phyloP scores from a whole-genome alignment of 1,140 invertebrate species.

The Antheraea mylitta region DNA sequence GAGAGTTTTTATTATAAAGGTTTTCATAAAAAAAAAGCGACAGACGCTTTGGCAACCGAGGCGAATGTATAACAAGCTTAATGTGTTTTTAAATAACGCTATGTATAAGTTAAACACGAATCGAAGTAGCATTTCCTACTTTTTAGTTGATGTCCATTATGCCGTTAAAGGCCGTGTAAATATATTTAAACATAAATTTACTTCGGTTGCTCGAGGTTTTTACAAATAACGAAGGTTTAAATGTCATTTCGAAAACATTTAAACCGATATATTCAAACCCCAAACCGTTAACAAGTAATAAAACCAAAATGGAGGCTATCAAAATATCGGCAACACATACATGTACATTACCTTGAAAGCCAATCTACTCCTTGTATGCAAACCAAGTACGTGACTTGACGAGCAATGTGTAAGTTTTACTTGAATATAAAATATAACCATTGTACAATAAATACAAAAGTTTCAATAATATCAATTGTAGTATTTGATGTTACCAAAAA shows the following conservation, averaged over 20 bases:
- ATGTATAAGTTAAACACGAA: not conserved
- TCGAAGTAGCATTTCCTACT: no score
- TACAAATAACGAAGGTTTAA: not conserved
- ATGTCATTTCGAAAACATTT: not conserved
- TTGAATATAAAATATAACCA: no score
- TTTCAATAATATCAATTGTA: no score
- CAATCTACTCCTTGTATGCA: no score
- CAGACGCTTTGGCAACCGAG: not conserved
- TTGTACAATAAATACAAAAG: no score
- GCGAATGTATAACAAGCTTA: not conserved
- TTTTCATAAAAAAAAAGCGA: not conserved
- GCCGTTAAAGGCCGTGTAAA: not conserved
- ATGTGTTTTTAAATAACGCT: not conserved
- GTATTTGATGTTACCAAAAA: no score
- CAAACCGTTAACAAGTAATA: not conserved
- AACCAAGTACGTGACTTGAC: no score
- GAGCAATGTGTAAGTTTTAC: no score
- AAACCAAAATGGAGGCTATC: no score
- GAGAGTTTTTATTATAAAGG: not conserved
- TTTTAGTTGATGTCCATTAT: no score
- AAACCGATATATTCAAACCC: not conserved
- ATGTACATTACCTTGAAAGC: no score
- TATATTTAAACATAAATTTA: not conserved
- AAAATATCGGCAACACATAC: no score
- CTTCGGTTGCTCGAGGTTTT: not conserved